Evolutionary conservation across 2,113 vertebrate genomes (phyloP).

Genomic region (Lepisosteus osseus): DNA sequence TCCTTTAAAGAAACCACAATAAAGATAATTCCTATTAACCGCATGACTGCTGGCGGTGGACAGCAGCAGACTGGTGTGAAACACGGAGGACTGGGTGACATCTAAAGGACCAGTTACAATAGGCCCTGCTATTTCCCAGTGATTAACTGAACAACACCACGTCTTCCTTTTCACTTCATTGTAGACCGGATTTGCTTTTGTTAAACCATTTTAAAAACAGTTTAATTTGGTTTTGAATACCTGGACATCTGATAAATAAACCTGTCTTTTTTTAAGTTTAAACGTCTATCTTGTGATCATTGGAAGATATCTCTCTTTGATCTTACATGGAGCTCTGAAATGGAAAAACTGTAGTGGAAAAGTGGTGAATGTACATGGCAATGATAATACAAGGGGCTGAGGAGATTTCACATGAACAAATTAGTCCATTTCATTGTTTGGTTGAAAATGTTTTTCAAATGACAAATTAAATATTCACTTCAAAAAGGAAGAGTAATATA

Average conservation of each 20-base stretch:
- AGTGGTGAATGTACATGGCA: too few species aligned
- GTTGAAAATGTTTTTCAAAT: too few species aligned
- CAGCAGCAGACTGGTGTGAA: conserved; percentile 70
- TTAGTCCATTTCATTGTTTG: too few species aligned
- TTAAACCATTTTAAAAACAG: too few species aligned
- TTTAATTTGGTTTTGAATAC: not conserved
- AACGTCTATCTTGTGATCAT: not conserved
- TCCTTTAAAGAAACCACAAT: conserved; percentile 90
- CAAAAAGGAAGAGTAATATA: too few species aligned
- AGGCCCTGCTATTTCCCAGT: not conserved
- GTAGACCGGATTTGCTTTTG: not conserved
- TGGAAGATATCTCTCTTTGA: too few species aligned
- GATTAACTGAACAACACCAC: conserved; percentile 39
- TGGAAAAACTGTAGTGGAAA: too few species aligned
- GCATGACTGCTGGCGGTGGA: conserved; percentile 51
- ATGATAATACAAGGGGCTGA: too few species aligned
- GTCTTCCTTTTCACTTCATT: not conserved
- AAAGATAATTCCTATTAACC: conserved; percentile 88
- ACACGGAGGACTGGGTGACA: conserved; percentile 49
- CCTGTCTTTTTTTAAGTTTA: not conserved
- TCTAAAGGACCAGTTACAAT: conserved; percentile 29
- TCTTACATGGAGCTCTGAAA: too few species aligned
- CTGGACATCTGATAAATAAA: conserved; percentile 10
- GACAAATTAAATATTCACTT: too few species aligned
- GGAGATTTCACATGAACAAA: too few species aligned